Evolutionary conservation across 30 jellyfish, hydroid and myxozoan genomes (phyloP).

Genomic region (Aurelia sp.): DNA sequence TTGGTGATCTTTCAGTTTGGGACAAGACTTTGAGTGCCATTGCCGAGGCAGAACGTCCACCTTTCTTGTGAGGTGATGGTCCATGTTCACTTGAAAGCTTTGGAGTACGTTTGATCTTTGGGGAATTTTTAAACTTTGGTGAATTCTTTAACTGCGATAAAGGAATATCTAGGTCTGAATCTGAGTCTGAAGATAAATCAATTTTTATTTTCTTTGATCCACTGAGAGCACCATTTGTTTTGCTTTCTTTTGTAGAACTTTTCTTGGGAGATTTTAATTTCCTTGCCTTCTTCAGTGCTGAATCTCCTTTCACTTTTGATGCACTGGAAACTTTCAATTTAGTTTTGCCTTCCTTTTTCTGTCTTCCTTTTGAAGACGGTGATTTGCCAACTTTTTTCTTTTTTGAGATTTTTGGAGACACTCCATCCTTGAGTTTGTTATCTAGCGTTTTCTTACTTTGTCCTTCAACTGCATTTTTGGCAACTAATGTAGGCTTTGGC

Average conservation of each 20-base stretch:
- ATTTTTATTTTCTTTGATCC: conserved; percentile 29
- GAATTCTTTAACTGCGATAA: conserved; percentile 45
- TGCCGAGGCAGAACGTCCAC: conserved; percentile 7
- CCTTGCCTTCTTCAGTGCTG: background rate
- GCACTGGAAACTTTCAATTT: background rate
- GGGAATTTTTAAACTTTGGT: conserved; percentile 24
- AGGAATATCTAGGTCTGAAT: conserved; percentile 80
- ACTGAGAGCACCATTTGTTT: background rate
- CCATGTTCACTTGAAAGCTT: background rate
- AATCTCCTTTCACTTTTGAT: background rate
- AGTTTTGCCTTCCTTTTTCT: background rate
- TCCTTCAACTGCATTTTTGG: background rate
- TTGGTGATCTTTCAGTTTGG: conserved; percentile 51
- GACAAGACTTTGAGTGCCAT: conserved; percentile 13
- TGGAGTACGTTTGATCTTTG: background rate
- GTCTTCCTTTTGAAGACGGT: background rate
- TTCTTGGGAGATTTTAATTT: background rate
- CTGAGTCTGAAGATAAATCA: conserved; percentile 57
- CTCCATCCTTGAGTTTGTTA: background rate
- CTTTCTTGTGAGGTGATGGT: background rate
- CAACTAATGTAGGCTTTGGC: background rate
- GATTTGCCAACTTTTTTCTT: background rate
- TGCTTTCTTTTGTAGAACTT: background rate
- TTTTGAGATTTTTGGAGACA: background rate
- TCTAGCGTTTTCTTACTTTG: no score